Conservation (phyloP, 2,888 invertebrate species). For the Platycheirus albimanus region DNA sequence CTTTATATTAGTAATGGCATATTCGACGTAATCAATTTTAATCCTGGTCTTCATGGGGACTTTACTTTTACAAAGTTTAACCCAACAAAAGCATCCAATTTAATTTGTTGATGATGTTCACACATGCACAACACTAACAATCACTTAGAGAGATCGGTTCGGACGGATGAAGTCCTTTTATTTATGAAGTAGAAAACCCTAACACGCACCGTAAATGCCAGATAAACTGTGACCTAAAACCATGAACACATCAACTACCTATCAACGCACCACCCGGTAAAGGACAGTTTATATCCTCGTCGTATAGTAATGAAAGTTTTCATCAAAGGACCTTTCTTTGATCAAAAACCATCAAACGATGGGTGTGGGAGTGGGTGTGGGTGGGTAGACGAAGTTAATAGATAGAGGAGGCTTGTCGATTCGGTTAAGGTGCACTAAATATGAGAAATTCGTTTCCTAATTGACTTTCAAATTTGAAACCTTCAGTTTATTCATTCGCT, state of each 20-base stretch:
- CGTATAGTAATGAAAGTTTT: constrained; percentile 45
- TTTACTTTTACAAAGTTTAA: constrained; percentile 43
- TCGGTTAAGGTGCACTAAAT: constrained; percentile 25
- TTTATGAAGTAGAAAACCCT: constrained; percentile 37
- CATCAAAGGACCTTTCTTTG: constrained; percentile 34
- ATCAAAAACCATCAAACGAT: constrained; percentile 30
- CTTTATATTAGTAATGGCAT: background rate
- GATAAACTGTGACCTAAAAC: constrained; percentile 47
- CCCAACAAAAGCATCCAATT: constrained; percentile 50
- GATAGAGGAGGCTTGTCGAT: background rate
- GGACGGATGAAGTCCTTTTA: constrained; percentile 16
- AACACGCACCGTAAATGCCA: constrained; percentile 23
- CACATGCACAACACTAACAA: constrained; percentile 42
- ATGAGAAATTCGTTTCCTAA: constrained; percentile 59
- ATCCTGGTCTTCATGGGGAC: too few species aligned
- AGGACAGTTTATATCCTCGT: constrained; percentile 26
- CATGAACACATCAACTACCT: constrained; percentile 11
- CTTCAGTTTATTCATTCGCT: constrained; percentile 5
- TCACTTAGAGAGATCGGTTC: constrained; percentile 21
- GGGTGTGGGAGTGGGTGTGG: background rate
- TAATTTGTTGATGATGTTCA: constrained; percentile 57
- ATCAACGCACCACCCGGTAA: constrained; percentile 5
- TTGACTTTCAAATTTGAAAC: constrained; percentile 58
- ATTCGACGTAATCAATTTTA: constrained; percentile 48
- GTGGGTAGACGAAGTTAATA: background rate